Conservation (phyloP, 1,140 invertebrate species). For the Apis florea region DNA sequence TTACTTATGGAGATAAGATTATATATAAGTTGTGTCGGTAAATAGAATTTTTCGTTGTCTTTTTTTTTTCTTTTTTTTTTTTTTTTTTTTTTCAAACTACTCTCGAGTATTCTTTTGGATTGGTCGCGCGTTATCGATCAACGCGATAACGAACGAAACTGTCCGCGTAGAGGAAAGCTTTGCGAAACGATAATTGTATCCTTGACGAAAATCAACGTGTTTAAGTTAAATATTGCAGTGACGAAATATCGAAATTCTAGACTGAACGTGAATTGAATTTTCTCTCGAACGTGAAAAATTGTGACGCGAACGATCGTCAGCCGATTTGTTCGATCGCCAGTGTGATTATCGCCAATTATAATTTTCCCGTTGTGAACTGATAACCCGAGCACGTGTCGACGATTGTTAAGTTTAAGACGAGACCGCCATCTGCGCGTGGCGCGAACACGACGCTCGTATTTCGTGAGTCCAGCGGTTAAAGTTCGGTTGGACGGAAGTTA, state of each 20-base stretch:
- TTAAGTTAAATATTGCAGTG: no score
- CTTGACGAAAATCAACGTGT: no score
- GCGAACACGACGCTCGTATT: neutral
- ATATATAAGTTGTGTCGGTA: neutral
- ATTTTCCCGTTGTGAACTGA: neutral
- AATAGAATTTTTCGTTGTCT: neutral
- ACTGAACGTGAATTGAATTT: no score
- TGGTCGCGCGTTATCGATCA: neutral
- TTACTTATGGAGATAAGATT: neutral
- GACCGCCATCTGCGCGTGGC: neutral
- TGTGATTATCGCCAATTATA: no score
- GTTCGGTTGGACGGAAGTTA: neutral
- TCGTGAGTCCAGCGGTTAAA: neutral
- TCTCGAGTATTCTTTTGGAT: neutral
- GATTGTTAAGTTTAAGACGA: neutral
- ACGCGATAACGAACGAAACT: neutral
- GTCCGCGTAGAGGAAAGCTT: no score
- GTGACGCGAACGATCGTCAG: no score
- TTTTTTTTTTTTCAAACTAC: neutral
- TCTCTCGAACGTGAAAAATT: no score
- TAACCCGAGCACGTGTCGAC: slow-evolving; percentile 12
- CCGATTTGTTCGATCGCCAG: no score
- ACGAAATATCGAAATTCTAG: no score
- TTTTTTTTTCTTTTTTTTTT: neutral
- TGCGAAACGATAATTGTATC: no score